These are phyloP conservation scores for Premnoplex brunnescens DNA, from an alignment of 2,797 vertebrate species.

Conservation along the genomic window DNA sequence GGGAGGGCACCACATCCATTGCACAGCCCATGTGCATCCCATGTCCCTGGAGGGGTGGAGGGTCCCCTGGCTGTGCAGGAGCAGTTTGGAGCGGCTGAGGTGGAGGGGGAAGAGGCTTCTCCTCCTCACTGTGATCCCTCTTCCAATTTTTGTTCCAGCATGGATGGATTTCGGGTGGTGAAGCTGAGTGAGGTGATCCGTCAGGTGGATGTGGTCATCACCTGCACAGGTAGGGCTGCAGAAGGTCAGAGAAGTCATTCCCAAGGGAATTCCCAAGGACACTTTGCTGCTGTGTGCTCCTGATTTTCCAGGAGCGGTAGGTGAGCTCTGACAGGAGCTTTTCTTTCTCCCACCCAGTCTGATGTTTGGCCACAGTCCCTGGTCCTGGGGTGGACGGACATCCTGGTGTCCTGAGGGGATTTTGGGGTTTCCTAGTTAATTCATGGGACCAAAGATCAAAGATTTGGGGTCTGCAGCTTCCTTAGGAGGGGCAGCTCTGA, in stretches of 20 bases:
- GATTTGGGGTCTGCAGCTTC: neutral
- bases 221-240: slow-evolving; percentile 89
- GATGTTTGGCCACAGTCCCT: neutral
- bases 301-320: neutral
- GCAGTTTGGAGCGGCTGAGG: neutral
- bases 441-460: neutral
- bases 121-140: neutral
- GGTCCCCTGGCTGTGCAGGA: neutral
- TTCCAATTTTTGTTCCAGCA: slow-evolving; percentile 79
- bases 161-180: slow-evolving; percentile 97
- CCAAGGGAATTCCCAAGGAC: neutral
- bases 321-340: neutral
- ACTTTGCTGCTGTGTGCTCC: neutral
- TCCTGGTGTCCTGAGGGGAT: neutral
- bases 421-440: neutral
- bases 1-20: neutral
- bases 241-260: neutral
- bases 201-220: slow-evolving; percentile 97
- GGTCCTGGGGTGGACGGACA: neutral
- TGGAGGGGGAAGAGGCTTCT: neutral
- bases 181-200: slow-evolving; percentile 98
- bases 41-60: neutral
- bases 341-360: neutral
- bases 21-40: accelerated
- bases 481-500: neutral